Evolutionary conservation across 2,888 invertebrate species (phyloP).

Genomic region (Aspidiotus destructor): DNA sequence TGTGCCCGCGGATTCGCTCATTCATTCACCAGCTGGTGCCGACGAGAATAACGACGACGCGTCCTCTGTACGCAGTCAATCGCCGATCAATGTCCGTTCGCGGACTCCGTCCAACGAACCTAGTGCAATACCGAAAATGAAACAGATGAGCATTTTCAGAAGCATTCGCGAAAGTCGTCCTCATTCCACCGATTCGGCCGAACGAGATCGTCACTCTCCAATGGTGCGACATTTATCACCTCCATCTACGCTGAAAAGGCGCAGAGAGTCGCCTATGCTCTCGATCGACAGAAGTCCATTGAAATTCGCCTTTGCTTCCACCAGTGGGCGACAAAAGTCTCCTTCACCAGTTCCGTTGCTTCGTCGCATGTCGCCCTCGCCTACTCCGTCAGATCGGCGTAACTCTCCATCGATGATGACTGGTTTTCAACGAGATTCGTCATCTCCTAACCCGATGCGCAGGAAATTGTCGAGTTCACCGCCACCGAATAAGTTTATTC

Average conservation of each 20-base stretch:
- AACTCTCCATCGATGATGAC: slow-evolving; percentile 33
- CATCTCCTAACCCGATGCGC: slow-evolving; percentile 36
- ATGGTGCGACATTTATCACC: not conserved
- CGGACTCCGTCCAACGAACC: slow-evolving; percentile 12
- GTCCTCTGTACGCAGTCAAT: slow-evolving; percentile 17
- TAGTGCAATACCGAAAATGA: not conserved
- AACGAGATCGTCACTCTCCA: slow-evolving; percentile 19
- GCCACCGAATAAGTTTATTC: slow-evolving; percentile 34
- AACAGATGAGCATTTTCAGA: slow-evolving; percentile 8
- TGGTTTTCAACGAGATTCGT: slow-evolving; percentile 25
- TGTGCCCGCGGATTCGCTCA: slow-evolving; percentile 54
- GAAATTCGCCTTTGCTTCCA: too few species aligned
- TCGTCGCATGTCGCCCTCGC: slow-evolving; percentile 43
- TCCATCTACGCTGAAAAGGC: not conserved
- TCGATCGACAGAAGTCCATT: not conserved
- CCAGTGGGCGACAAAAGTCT: not conserved
- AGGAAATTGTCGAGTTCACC: slow-evolving; percentile 35
- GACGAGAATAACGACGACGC: slow-evolving; percentile 14
- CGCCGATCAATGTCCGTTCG: slow-evolving; percentile 12
- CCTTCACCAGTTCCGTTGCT: slow-evolving; percentile 41
- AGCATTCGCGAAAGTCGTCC: slow-evolving; percentile 10
- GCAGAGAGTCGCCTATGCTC: not conserved
- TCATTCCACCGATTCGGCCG: not conserved
- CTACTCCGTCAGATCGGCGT: slow-evolving; percentile 38
- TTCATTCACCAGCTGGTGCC: slow-evolving; percentile 48